Conservation (phyloP, 2,113 vertebrate genomes). For the Gopherus evgoodei region DNA sequence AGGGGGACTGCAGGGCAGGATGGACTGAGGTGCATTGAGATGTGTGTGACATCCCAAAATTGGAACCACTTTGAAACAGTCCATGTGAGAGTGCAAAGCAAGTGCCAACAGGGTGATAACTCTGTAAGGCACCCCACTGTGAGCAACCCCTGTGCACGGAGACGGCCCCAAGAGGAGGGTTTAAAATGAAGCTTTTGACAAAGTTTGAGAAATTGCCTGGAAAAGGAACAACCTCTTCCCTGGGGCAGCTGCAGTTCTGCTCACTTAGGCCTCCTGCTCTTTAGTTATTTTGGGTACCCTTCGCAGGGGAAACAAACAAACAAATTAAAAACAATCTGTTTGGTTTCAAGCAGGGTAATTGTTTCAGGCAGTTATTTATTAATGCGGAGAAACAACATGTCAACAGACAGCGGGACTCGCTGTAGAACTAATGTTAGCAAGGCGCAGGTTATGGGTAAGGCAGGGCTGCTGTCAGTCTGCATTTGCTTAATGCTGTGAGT, state of each 20-base stretch:
- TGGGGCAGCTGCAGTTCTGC: neutral
- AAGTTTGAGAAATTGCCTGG: neutral
- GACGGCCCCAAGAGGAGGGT: fast-evolving
- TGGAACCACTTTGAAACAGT: neutral
- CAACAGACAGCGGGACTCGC: slow-evolving; percentile 37
- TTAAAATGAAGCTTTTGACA: neutral
- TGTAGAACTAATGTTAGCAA: slow-evolving; percentile 31
- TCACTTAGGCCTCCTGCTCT: neutral
- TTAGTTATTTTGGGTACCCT: neutral
- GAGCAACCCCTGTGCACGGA: fast-evolving
- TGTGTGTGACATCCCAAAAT: neutral
- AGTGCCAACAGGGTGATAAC: neutral
- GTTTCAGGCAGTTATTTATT: slow-evolving; percentile 72
- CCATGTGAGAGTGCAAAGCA: neutral
- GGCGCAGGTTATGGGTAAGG: neutral
- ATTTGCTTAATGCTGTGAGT: slow-evolving; percentile 15
- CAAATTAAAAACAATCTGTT: slow-evolving; percentile 5
- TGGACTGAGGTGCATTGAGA: neutral
- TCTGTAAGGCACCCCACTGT: neutral
- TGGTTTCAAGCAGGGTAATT: slow-evolving; percentile 55
- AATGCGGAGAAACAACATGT: slow-evolving; percentile 63
- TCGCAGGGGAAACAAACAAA: neutral
- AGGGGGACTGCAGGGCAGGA: neutral
- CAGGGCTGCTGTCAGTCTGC: slow-evolving; percentile 26
- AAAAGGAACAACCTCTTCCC: neutral